Conservation (phyloP, 2,888 invertebrate species). For the Oasisia sp. region DNA sequence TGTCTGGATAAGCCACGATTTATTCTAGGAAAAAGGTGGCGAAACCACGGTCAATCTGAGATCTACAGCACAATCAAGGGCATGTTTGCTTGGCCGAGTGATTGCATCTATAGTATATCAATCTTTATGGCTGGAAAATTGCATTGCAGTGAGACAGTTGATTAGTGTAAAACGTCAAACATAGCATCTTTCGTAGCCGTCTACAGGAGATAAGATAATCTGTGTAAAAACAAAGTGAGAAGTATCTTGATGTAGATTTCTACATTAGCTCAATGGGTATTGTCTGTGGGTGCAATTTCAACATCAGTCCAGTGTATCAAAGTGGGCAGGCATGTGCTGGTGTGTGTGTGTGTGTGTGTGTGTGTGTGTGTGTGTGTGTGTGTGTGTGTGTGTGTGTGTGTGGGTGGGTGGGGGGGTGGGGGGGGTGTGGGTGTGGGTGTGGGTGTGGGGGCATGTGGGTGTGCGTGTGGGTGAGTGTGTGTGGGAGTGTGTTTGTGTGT, state of each 20-base stretch:
- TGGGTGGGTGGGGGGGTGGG: too few relatives aligned
- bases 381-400: too few relatives aligned
- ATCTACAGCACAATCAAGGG: not conserved
- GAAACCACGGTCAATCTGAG: not conserved
- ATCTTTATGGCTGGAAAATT: constrained; percentile 17
- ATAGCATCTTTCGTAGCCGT: not conserved
- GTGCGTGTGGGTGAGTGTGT: too few relatives aligned
- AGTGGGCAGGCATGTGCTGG: too few relatives aligned
- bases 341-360: too few relatives aligned
- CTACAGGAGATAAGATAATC: not conserved
- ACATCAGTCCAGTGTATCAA: too few relatives aligned
- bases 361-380: too few relatives aligned
- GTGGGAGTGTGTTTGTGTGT: too few relatives aligned
- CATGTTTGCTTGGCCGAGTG: not conserved
- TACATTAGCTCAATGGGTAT: not conserved
- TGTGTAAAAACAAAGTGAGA: constrained; percentile 5
- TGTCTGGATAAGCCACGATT: not conserved
- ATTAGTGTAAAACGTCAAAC: not conserved
- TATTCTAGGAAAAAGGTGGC: not conserved
- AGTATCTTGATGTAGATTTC: not conserved
- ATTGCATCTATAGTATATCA: not conserved
- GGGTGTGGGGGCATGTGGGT: too few relatives aligned
- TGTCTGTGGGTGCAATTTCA: not conserved
- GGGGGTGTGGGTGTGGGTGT: too few relatives aligned
- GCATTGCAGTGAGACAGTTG: not conserved